Conservation (phyloP, 2,888 invertebrate species). For the Caenorhabditis angaria region DNA sequence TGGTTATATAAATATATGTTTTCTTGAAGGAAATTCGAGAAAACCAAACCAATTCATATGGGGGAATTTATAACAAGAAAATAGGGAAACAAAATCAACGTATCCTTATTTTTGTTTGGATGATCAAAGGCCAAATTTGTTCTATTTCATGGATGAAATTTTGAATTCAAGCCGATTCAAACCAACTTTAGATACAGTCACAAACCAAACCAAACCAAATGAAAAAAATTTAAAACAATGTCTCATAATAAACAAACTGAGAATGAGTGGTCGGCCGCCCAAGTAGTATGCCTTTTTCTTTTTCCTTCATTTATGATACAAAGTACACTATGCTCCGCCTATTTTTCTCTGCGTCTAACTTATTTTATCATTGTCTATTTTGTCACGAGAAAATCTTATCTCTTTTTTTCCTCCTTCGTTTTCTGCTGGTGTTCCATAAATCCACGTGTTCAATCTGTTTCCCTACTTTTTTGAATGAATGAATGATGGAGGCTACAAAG, state of each 20-base stretch:
- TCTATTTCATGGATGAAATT: too few relatives aligned
- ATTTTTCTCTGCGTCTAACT: not conserved
- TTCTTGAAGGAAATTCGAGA: too few relatives aligned
- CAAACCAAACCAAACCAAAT: not conserved
- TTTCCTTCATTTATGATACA: too few relatives aligned
- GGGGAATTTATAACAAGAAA: too few relatives aligned
- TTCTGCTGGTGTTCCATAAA: not conserved
- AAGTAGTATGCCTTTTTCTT: not conserved
- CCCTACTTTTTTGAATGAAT: not conserved
- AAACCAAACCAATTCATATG: too few relatives aligned
- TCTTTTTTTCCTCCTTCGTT: not conserved
- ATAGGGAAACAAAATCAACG: too few relatives aligned
- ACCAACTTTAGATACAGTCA: too few relatives aligned
- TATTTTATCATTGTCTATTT: not conserved
- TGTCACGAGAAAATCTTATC: slow-evolving; percentile 1
- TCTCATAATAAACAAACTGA: not conserved
- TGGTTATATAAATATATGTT: too few relatives aligned
- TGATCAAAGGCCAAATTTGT: too few relatives aligned
- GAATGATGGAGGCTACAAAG: not conserved
- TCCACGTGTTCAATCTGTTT: not conserved
- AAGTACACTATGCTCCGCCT: slow-evolving; percentile 28
- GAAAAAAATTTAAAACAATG: too few relatives aligned
- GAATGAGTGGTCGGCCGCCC: not conserved
- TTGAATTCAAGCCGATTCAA: too few relatives aligned
- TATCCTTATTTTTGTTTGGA: too few relatives aligned